Evolutionary conservation across 2,888 invertebrate species (phyloP).

Genomic region (Perizoma affinitatum): DNA sequence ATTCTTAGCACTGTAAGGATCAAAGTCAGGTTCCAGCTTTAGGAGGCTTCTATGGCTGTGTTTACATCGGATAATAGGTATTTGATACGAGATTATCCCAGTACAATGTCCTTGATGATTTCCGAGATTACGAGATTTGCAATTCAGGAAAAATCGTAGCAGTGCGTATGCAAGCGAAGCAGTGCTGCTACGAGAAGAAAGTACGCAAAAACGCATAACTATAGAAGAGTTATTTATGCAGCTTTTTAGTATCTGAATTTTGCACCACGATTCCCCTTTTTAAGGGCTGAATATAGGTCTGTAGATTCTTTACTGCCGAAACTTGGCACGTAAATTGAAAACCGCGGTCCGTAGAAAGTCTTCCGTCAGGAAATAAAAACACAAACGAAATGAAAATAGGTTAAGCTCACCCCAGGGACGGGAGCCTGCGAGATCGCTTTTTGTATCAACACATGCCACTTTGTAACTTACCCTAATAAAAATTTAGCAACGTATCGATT

Average conservation of each 20-base stretch:
- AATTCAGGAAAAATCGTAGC: constrained; percentile 8
- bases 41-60: constrained; percentile 29
- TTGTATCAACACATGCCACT: constrained; percentile 56
- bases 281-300: constrained; percentile 28
- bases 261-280: neutral
- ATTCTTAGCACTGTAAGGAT: neutral
- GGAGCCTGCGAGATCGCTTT: constrained; percentile 52
- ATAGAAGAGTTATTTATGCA: too few relatives aligned
- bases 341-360: constrained; percentile 57
- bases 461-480: constrained; percentile 52
- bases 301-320: constrained; percentile 9
- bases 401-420: constrained; percentile 66
- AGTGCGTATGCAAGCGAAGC: neutral
- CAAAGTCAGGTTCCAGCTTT: constrained; percentile 3
- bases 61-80: constrained; percentile 48
- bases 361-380: constrained; percentile 64
- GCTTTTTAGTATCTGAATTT: too few relatives aligned
- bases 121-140: constrained; percentile 37
- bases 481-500: constrained; percentile 53
- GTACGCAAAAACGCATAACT: too few relatives aligned
- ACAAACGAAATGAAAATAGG: constrained; percentile 71
- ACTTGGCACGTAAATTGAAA: constrained; percentile 60
- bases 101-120: constrained; percentile 47
- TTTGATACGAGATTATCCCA: constrained; percentile 44
- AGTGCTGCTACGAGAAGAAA: too few relatives aligned